Base-by-base conservation (phyloP, 2,113 vertebrate genomes). In the Lepidothrix coronata region DNA sequence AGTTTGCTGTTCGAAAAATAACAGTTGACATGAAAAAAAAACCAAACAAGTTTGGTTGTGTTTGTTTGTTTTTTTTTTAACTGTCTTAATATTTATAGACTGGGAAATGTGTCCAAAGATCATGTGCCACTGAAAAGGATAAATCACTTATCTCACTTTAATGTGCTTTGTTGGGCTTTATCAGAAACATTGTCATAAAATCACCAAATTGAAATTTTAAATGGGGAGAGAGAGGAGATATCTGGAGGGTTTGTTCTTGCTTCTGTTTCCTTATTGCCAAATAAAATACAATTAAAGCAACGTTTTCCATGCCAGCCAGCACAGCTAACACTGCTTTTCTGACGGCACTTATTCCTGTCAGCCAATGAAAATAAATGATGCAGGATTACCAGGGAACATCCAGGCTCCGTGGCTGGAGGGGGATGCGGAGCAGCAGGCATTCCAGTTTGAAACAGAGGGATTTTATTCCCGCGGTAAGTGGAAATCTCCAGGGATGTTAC, bases 231-330 rank as follows among this genome's bases (percentile, higher is more conserved):
- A 43, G 43, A 35, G 46, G 81, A 37, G 20, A 37, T 92, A 85
- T 91, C 91, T 88, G 52, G 81, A 95, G 96, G 96, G 89, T 75
- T 83, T 77, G 43, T 86, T 88, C 61, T 91, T 87, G 63, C 89
- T 94, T 84, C 78, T 93, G 22, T 88, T 91, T 92, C 72, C 87
- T 91, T 93, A 77, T 76, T 93, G 91, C 86, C 72, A 91, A 95
- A 94, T 95, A 96, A 95, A 94, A 92, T 41, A 95, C 88, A 89
- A 94, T 95, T 95, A 95, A 95, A 95, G 90, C 84, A 91, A 84
- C 75, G 30, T 93, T 96, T 91, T 68, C n/a, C 31, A 61, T 51
- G 82, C 92, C 95, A 89, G 77, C 44, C 85, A 91, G 88, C 88
- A 67, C 6, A 84, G 89, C 96, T 75, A 75, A 62, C 71, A 30